Percentiles rank a stretch among this genome's conserved stretches.
These are phyloP conservation scores for Heliconius nattereri DNA, from an alignment of 1,140 invertebrate species.

Conservation along the genomic window DNA sequence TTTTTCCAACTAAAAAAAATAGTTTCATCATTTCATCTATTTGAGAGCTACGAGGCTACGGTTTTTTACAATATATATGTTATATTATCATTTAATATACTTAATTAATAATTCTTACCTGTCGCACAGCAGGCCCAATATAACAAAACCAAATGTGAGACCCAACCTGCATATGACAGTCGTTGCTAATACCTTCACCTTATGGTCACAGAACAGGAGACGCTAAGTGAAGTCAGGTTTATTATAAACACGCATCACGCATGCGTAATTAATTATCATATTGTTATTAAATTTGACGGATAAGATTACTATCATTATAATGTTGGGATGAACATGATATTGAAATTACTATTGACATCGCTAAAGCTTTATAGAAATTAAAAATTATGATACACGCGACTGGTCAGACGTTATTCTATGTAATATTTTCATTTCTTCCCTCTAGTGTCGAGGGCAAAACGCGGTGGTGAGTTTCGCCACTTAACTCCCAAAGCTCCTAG, in stretches of 20 bases:
- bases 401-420: too few species aligned
- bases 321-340: not conserved
- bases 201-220: conserved; percentile 65
- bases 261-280: not conserved
- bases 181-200: conserved; percentile 55
- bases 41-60: too few species aligned
- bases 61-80: too few species aligned
- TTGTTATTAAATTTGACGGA: not conserved
- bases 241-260: not conserved
- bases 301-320: not conserved
- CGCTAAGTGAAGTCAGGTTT: conserved; percentile 51
- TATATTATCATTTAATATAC: not conserved
- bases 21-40: too few species aligned
- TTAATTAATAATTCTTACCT: conserved; percentile 46
- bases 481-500: too few species aligned
- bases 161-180: conserved; percentile 66
- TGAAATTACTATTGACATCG: not conserved
- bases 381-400: not conserved
- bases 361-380: not conserved
- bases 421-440: too few species aligned
- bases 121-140: conserved; percentile 64
- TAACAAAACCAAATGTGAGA: conserved; percentile 63
- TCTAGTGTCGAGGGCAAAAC: too few species aligned
- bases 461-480: too few species aligned
- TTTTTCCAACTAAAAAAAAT: too few species aligned